Base-by-base conservation (phyloP, 1,140 invertebrate species). In the Heliconius eleuchia region DNA sequence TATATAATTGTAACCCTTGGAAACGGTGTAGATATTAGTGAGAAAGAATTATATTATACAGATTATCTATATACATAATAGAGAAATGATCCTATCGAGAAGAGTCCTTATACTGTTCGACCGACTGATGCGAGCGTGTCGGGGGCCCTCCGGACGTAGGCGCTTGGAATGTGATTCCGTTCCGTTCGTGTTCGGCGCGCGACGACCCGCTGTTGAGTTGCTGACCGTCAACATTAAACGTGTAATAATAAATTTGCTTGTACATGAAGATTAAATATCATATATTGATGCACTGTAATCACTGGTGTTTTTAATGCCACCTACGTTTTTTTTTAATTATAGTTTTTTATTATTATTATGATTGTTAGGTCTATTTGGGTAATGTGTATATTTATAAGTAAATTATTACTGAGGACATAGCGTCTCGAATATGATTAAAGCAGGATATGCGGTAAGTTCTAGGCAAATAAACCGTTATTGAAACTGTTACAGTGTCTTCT, bases 11-110 rank as follows among this genome's bases (percentile, higher is more conserved):
- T 93, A 93, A 91, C 88, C 90, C 87, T 90, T 88, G 89, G 87
- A 90, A 90, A 89, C 91, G 93, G 92, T 94, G 93, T 94, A 94
- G 93, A 94, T 94, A 94, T 93, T 94, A 94, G 91, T 92, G 91
- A 94, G 89, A 93, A 94, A 94, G 91, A 92, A 91, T 92, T 92
- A 92, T 93, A 92, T 92, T 90, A 93, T 92, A 94, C 88, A 93
- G 91, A 94, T 92, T 92, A 93, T 91, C 92, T 94, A 94, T 94
- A 92, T 94, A 94, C 89, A 93, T 91, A 91, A 90, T 93, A 94
- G 90, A 92, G 88, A 92, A 91, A 91, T 92, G 89, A 52, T 91
- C 91, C 92, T 92, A 92, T 91, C 88, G 90, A 91, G 85, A 91
- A 84, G 85, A 91, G 84, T 90, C 88, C 87, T 88, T 88, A 87